Evolutionary conservation across 2,888 invertebrate species (phyloP).

Genomic region (Nasonovia ribisnigri): DNA sequence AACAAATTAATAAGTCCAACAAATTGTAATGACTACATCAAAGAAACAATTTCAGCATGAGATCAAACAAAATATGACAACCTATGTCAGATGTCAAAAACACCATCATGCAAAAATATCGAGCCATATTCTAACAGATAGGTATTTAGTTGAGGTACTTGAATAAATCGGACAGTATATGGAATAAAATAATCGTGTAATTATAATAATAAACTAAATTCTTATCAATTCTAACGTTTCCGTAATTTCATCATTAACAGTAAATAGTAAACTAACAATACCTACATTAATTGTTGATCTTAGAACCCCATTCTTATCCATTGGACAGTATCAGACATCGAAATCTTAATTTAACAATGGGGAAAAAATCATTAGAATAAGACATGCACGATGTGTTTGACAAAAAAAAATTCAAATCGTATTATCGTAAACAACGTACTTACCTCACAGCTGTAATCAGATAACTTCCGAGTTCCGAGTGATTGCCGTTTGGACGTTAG

Average conservation of each 20-base stretch:
- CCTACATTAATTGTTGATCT: neutral
- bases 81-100: neutral
- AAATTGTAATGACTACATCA: neutral
- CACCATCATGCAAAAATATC: neutral
- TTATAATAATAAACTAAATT: neutral
- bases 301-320: neutral
- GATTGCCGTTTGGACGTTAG: neutral
- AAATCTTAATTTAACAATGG: neutral
- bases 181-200: neutral
- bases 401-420: neutral
- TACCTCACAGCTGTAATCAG: neutral
- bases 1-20: neutral
- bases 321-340: neutral
- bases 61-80: neutral
- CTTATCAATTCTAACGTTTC: neutral
- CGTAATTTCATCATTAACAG: neutral
- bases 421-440: neutral
- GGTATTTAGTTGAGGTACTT: neutral
- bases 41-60: neutral
- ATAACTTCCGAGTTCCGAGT: neutral
- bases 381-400: neutral
- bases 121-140: neutral
- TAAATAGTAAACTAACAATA: neutral
- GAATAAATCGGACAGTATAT: neutral
- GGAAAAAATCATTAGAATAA: neutral